Percentiles rank a stretch among this genome's conserved stretches.
These are phyloP conservation scores for Microtus ochrogaster DNA, from an alignment of 2,113 vertebrate species.

Conservation along the genomic window DNA sequence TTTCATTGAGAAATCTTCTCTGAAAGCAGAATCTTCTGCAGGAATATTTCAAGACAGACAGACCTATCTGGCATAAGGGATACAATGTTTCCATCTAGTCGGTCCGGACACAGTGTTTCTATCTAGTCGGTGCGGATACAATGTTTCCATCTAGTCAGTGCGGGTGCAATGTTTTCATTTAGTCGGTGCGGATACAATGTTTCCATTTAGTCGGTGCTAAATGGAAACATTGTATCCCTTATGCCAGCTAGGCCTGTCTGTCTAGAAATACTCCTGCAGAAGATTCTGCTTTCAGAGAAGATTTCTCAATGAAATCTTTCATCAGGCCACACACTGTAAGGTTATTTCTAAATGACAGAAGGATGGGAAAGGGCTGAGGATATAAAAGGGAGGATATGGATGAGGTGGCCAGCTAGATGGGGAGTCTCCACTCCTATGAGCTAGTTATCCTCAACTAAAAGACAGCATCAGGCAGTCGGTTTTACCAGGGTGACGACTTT, in stretches of 20 bases:
- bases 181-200: too few species aligned
- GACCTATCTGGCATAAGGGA: not conserved
- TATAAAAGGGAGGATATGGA: fast-evolving
- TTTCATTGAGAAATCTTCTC: not conserved
- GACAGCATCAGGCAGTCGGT: not conserved
- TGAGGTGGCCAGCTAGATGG: not conserved
- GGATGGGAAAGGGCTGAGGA: not conserved
- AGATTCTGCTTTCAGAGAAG: not conserved
- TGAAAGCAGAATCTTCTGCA: not conserved
- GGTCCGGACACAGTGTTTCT: too few species aligned
- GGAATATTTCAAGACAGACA: not conserved
- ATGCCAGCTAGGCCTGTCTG: not conserved
- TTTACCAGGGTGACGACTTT: not conserved
- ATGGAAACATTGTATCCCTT: too few species aligned
- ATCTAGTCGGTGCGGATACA: fast-evolving
- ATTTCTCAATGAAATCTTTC: not conserved
- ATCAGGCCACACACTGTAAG: not conserved
- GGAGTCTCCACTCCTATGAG: not conserved
- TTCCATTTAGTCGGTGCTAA: too few species aligned
- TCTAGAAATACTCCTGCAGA: not conserved
- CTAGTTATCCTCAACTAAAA: not conserved
- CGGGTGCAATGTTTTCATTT: not conserved
- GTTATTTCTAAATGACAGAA: not conserved
- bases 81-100: not conserved
- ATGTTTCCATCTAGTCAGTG: not conserved